Evolutionary conservation across 2,113 vertebrate genomes (phyloP).

Genomic region (Erythrocercus mccallii): DNA sequence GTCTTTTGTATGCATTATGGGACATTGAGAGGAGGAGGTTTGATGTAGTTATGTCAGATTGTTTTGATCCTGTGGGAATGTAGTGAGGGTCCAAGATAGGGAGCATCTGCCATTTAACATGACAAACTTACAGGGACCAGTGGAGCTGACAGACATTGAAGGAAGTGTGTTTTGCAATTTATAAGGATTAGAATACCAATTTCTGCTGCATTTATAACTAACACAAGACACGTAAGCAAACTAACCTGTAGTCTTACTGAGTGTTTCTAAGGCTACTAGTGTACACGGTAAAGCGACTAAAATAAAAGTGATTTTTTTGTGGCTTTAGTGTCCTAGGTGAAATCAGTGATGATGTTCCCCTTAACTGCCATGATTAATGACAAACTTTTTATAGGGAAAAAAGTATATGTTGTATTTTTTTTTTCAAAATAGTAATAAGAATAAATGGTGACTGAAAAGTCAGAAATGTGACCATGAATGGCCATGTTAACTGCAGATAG

Average conservation of each 20-base stretch:
- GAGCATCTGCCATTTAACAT: neutral
- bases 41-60: neutral
- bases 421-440: neutral
- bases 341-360: neutral
- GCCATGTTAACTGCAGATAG: neutral
- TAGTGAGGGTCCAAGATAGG: neutral
- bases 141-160: neutral
- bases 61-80: neutral
- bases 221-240: neutral
- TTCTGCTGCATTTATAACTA: neutral
- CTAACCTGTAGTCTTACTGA: neutral
- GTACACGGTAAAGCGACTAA: neutral
- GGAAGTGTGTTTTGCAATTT: neutral
- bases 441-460: neutral
- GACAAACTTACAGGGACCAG: neutral
- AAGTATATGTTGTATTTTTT: neutral
- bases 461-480: neutral
- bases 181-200: neutral
- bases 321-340: neutral
- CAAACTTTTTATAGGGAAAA: neutral
- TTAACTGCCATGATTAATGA: neutral
- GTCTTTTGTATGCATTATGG: neutral
- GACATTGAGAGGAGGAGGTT: neutral
- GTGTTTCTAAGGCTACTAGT: neutral
- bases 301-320: neutral